Evolutionary conservation across 2,797 vertebrate genomes (phyloP), one percentile per base, ranked within the genome.

Genomic region (Petrocephalus sullivani): DNA sequence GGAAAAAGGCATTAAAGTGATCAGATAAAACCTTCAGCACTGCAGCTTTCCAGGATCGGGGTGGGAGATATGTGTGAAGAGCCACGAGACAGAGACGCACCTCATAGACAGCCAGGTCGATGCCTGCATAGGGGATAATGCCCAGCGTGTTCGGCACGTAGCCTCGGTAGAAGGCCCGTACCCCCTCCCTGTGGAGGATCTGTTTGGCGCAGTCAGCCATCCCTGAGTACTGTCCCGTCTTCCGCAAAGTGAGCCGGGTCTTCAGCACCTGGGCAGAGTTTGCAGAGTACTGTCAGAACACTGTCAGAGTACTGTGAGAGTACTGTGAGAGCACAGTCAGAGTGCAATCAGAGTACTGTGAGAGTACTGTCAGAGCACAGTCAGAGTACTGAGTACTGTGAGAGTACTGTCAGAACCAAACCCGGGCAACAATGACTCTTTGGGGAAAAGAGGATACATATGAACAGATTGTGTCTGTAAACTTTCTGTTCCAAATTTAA

Each of bases 61-160:
- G 7, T 51, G 1, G 41, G 19, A n/a, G 7, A 53, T 83, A 23
- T 7, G 51, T 83, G 41, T 49, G 49, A 78, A n/a, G n/a, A 41
- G 37, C 37, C 37, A 41, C 2, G 37, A 3, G 37, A 41, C 37
- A 3, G 37, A 49, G 3, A 91, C 92, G 71, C 91, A 98, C 98
- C 97, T 98, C 98, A 91, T 99, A 99, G 81, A 98, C 96, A 89
- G 97, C 96, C 90, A 98, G 94, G 91, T 99, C 97, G 60, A 99
- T 99, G 87, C 97, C 97, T 88, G 98, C 98, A 1, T 99, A 98
- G 21, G 98, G 98, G 93, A 98, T 98, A 90, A 98, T 98, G 89
- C 98, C 97, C 89, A 98, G 91, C 58, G 97, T 97, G 87, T 99
- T 99, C 75, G 98, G 98, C 87, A 98, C n/a, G 86, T 98, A 99